Evolutionary conservation across 2,888 invertebrate species (phyloP).

Genomic region (Drosophila meridiana): DNA sequence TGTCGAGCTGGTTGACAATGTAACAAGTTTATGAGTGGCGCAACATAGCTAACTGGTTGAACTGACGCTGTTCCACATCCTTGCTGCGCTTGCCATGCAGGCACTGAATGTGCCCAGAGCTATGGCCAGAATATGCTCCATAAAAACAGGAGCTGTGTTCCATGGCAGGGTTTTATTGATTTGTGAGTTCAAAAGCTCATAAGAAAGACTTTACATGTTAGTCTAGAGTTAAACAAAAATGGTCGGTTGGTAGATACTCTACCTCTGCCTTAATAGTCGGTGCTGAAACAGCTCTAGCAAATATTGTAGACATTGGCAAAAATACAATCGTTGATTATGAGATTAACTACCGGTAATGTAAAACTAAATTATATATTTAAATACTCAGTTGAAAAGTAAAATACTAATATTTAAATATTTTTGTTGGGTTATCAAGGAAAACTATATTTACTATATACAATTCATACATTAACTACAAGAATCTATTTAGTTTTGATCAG

Average conservation of each 20-base stretch:
- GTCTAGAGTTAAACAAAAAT: background rate
- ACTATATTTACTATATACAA: too few species aligned
- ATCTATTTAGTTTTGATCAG: too few species aligned
- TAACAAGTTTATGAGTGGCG: conserved; percentile 67
- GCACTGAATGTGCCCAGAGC: conserved; percentile 38
- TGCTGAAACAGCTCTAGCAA: background rate
- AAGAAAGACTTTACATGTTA: background rate
- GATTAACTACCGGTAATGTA: too few species aligned
- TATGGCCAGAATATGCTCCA: conserved; percentile 30
- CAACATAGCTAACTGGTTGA: conserved; percentile 16
- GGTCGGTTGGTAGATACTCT: background rate
- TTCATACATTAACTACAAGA: too few species aligned
- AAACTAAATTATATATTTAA: too few species aligned
- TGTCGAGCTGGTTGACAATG: conserved; percentile 59
- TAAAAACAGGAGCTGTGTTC: conserved; percentile 12
- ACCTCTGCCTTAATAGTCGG: background rate
- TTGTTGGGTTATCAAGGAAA: too few species aligned
- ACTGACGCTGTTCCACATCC: conserved; percentile 18
- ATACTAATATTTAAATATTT: too few species aligned
- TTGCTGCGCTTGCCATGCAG: conserved; percentile 18
- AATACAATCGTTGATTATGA: too few species aligned
- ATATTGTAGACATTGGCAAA: too few species aligned
- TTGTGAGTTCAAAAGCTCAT: conserved; percentile 8
- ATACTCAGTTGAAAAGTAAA: too few species aligned
- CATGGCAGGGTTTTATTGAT: conserved; percentile 1